Conservation (phyloP, 2,113 vertebrate genomes). For the Mohoua ochrocephala region DNA sequence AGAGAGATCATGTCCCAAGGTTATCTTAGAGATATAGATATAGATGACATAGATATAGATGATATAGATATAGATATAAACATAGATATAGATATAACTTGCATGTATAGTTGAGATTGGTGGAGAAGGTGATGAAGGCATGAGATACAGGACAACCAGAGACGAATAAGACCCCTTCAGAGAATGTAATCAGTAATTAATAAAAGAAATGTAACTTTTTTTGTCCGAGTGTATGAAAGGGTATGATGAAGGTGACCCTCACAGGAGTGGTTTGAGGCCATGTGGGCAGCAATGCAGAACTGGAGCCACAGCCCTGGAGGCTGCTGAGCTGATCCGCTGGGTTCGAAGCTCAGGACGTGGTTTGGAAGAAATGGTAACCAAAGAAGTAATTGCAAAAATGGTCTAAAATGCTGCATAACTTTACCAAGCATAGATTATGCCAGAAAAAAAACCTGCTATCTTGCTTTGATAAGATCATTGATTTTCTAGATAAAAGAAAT, state of each 20-base stretch:
- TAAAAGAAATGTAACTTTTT: not conserved
- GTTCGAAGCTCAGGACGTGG: not conserved
- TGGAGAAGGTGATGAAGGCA: not conserved
- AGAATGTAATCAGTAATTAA: not conserved
- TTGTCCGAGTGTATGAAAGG: not conserved
- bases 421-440: not conserved
- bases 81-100: not conserved
- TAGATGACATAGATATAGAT: no score
- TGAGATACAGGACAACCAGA: not conserved
- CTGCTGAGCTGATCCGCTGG: not conserved
- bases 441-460: not conserved
- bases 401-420: not conserved
- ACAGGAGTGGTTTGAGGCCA: not conserved
- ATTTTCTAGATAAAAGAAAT: slow-evolving; percentile 55
- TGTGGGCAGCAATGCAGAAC: not conserved
- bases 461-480: slow-evolving; percentile 45
- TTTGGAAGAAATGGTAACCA: not conserved
- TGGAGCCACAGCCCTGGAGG: not conserved
- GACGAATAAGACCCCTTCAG: not conserved
- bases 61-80: no score
- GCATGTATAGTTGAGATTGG: not conserved
- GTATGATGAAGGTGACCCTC: not conserved
- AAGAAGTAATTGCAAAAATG: not conserved
- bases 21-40: not conserved
- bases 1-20: not conserved